A percentile compares a stretch with the other conserved stretches of the same genome.
Conservation (phyloP, 2,113 vertebrate species). For the Zootoca vivipara region DNA sequence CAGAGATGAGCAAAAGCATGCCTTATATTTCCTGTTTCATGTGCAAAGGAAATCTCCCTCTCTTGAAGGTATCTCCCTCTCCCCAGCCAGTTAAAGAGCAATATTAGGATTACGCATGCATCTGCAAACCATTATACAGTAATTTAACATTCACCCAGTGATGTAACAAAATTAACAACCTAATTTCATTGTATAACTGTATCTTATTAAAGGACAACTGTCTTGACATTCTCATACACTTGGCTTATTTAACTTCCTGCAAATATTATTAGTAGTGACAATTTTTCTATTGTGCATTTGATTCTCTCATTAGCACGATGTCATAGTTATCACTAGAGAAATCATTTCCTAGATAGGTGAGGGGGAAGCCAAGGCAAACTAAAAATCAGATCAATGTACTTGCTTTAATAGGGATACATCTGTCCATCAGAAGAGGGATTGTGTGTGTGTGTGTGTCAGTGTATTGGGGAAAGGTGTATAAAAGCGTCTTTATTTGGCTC, state of each 20-base stretch:
- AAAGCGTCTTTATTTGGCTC: slow-evolving; percentile 56
- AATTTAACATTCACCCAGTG: slow-evolving; percentile 82
- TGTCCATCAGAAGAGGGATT: slow-evolving; percentile 62
- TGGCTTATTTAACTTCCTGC: slow-evolving; percentile 84
- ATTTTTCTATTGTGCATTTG: slow-evolving; percentile 83
- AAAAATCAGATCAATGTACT: slow-evolving; percentile 78
- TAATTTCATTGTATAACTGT: slow-evolving; percentile 83
- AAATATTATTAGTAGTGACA: slow-evolving; percentile 85
- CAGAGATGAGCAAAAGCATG: slow-evolving; percentile 63
- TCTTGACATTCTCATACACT: slow-evolving; percentile 81
- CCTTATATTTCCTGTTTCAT: slow-evolving; percentile 67
- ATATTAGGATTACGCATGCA: slow-evolving; percentile 78
- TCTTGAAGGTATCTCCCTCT: slow-evolving; percentile 56
- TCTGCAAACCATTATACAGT: slow-evolving; percentile 77
- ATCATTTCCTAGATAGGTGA: slow-evolving; percentile 79
- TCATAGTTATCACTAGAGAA: slow-evolving; percentile 82
- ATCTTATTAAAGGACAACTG: slow-evolving; percentile 83
- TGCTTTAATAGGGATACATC: slow-evolving; percentile 73
- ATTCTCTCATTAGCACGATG: slow-evolving; percentile 81
- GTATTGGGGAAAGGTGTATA: not conserved
- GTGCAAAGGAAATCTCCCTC: slow-evolving; percentile 64
- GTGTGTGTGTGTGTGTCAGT: no score
- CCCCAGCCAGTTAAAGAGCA: slow-evolving; percentile 68
- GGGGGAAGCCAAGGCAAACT: slow-evolving; percentile 75
- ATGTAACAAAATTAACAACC: slow-evolving; percentile 83